Evolutionary conservation across 2,888 invertebrate species (phyloP), one percentile per base, ranked within the genome.

Genomic region (Dryocosmus kuriphilus): DNA sequence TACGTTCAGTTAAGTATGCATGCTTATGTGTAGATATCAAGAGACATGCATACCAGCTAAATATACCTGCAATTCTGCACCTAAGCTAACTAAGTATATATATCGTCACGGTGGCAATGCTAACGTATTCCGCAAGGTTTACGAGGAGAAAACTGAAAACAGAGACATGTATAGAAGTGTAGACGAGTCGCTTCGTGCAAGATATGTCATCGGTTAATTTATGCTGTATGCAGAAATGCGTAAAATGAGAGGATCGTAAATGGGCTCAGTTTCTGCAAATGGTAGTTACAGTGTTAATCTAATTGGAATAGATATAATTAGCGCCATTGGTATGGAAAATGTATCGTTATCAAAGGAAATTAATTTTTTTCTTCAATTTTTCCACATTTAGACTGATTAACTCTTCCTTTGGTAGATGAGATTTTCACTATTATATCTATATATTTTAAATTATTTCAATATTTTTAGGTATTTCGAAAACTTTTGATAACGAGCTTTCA

Each of bases 91-190:
- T 38, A 35, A 63, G 57, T 78, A 46, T 80, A 74, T 82, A 67
- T 85, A 78, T 78, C 82, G 63, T 77, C 80, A 74, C 63, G 79
- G 78, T 75, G 71, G 73, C 62, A 78, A 78, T 77, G 76, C 77
- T 76, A 77, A 81, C 78, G 75, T 71, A 76, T 80, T 78, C 75
- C 51, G 38, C 62, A 73, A 63, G 81, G 80, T 82, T 86, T 83
- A 80, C 83, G 82, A 81, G 82, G 81, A 81, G 84, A 85, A 85
- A 84, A 87, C 84, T 86, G 85, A 82, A 86, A 86, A 84, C 84
- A 81, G 82, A 81, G 80, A 60, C n/a, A 24, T 30, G 55, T 60
- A 65, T 61, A 11, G 65, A 76, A 55, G 65, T 60, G 74, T 38
- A 75, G 30, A 65, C 61, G 35, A 51, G 63, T 41, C 46, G 41